phyloP scores from a whole-genome alignment of 2,888 invertebrate genomes.

The Macaria notata region DNA sequence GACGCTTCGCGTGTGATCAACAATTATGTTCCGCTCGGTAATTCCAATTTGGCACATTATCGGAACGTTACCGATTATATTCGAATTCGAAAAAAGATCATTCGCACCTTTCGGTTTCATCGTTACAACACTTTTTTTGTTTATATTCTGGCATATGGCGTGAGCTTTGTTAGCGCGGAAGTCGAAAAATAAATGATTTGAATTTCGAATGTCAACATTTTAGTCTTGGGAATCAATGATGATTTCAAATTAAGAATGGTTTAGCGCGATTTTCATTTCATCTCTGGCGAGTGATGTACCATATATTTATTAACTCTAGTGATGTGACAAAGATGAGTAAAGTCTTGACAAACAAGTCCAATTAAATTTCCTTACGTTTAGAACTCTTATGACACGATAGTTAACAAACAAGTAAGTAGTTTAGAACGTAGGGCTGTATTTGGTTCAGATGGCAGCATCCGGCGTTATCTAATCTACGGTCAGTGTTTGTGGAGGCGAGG shows the following conservation, averaged over 20 bases:
- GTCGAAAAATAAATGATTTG: neutral
- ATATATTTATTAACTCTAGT: conserved; percentile 1
- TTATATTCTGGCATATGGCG: conserved; percentile 55
- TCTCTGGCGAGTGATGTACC: neutral
- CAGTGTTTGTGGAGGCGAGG: conserved; percentile 65
- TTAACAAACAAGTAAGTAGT: conserved; percentile 39
- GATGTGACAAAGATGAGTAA: conserved; percentile 5
- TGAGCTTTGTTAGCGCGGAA: conserved; percentile 6
- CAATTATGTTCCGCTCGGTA: conserved; percentile 66
- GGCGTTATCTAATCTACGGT: conserved; percentile 79
- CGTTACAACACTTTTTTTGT: conserved; percentile 53
- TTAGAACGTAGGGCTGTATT: conserved; percentile 27
- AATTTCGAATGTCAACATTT: neutral
- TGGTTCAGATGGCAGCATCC: conserved; percentile 60
- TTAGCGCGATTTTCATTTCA: conserved; percentile 1
- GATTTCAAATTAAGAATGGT: too few relatives aligned
- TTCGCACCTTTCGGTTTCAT: conserved; percentile 68
- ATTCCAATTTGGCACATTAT: conserved; percentile 79
- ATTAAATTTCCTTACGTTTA: conserved; percentile 40
- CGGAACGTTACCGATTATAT: conserved; percentile 68
- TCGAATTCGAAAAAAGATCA: conserved; percentile 61
- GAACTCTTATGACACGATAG: conserved; percentile 45
- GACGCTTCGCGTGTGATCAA: conserved; percentile 77
- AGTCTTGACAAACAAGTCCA: conserved; percentile 29
- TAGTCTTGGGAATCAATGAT: too few relatives aligned